Conservation (phyloP, 1,140 invertebrate genomes). For the Anastrepha ludens region DNA sequence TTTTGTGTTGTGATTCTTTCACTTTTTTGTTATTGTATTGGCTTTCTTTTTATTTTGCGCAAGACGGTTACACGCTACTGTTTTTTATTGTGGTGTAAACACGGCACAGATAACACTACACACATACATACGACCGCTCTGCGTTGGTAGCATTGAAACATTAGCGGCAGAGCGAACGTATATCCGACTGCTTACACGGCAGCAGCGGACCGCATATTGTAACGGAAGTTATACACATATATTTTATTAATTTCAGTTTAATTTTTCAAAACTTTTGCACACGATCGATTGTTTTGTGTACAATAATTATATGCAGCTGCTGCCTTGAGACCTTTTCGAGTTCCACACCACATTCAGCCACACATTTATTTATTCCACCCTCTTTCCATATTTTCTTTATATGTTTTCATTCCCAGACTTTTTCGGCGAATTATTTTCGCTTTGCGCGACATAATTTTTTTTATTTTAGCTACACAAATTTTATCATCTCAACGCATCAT, state of each 20-base stretch:
- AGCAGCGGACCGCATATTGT: not conserved
- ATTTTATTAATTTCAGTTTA: not conserved
- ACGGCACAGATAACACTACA: not conserved
- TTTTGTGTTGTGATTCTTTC: constrained; percentile 46
- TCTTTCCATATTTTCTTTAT: not conserved
- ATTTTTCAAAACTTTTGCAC: not conserved
- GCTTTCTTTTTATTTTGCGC: constrained; percentile 29
- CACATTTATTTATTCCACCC: not conserved
- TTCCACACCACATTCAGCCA: constrained; percentile 3
- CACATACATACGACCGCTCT: not conserved
- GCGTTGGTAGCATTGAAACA: not conserved
- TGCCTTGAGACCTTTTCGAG: not conserved
- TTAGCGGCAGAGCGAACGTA: not conserved
- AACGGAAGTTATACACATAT: not conserved
- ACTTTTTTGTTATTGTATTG: constrained; percentile 44
- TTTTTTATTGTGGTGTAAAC: constrained; percentile 13
- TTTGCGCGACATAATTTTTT: constrained; percentile 8
- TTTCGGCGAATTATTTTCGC: not conserved
- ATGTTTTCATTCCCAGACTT: not conserved
- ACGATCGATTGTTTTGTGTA: not conserved
- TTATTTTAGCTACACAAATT: constrained; percentile 54
- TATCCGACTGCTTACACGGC: not conserved
- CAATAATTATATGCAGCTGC: too few species aligned
- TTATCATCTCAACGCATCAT: not conserved
- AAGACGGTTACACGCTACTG: not conserved